Evolutionary conservation across 2,888 invertebrate genomes (phyloP).

Genomic region (Diarsia dahlii): DNA sequence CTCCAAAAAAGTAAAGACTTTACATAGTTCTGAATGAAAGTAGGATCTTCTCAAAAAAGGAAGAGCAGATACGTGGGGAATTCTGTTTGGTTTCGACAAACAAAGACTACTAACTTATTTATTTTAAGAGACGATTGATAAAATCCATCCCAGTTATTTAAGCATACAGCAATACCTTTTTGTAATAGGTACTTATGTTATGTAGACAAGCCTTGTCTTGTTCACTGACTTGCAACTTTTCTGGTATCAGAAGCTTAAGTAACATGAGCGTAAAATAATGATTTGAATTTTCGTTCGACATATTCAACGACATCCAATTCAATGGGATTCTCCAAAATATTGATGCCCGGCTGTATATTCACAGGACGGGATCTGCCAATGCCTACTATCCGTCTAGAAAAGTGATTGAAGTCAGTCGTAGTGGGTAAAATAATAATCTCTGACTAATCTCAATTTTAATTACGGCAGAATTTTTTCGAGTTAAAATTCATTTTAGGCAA

Average conservation of each 20-base stretch:
- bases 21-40: conserved; percentile 66
- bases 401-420: neutral
- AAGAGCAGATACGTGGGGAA: conserved; percentile 18
- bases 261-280: conserved; percentile 9
- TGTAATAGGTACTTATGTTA: neutral
- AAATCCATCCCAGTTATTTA: neutral
- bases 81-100: conserved; percentile 5
- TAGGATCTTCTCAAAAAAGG: conserved; percentile 56
- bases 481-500: neutral
- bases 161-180: neutral
- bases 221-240: neutral
- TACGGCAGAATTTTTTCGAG: neutral
- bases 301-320: conserved; percentile 27
- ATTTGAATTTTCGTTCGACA: conserved; percentile 18
- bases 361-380: conserved; percentile 10
- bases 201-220: neutral
- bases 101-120: neutral
- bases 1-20: conserved; percentile 75
- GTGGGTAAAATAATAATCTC: neutral
- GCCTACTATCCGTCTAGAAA: neutral
- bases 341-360: conserved; percentile 24
- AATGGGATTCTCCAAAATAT: conserved; percentile 24
- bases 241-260: neutral
- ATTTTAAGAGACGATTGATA: neutral
- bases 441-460: neutral